Evolutionary conservation across 2,113 vertebrate species (phyloP).

Genomic region (Grammomys surdaster): DNA sequence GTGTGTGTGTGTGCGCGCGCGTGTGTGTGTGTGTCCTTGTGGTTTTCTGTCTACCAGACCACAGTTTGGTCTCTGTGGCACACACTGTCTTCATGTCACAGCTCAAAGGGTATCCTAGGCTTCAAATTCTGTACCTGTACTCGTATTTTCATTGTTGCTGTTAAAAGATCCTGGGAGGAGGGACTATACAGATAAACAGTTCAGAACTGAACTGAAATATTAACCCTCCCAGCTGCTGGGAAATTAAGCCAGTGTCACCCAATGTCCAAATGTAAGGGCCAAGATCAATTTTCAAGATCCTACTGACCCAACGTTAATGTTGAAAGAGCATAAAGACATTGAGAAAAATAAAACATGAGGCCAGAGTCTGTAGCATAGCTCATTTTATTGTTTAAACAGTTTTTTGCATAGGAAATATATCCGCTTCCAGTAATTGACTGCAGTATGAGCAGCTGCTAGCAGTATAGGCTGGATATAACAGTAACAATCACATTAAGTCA

Average conservation of each 20-base stretch:
- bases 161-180: constrained; percentile 2
- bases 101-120: constrained; percentile 21
- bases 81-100: background rate
- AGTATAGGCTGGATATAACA: constrained; percentile 99
- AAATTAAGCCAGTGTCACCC: background rate
- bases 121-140: constrained; percentile 12
- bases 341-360: constrained; percentile 82
- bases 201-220: background rate
- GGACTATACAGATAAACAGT: background rate
- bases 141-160: constrained; percentile 13
- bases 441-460: constrained; percentile 99
- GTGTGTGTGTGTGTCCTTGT: constrained; percentile 27
- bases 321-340: background rate
- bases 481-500: constrained; percentile 99
- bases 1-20: background rate
- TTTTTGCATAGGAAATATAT: constrained; percentile 99
- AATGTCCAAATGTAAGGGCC: constrained; percentile 25
- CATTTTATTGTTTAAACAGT: constrained; percentile 99
- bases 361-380: constrained; percentile 97
- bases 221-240: background rate
- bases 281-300: constrained; percentile 67
- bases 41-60: constrained; percentile 53
- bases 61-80: constrained; percentile 27
- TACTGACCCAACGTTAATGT: background rate
- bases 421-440: constrained; percentile 99